A percentile compares a stretch with the other conserved stretches of the same genome.
Conservation (phyloP, 2,113 vertebrate species). For the Myiagra hebetior region DNA sequence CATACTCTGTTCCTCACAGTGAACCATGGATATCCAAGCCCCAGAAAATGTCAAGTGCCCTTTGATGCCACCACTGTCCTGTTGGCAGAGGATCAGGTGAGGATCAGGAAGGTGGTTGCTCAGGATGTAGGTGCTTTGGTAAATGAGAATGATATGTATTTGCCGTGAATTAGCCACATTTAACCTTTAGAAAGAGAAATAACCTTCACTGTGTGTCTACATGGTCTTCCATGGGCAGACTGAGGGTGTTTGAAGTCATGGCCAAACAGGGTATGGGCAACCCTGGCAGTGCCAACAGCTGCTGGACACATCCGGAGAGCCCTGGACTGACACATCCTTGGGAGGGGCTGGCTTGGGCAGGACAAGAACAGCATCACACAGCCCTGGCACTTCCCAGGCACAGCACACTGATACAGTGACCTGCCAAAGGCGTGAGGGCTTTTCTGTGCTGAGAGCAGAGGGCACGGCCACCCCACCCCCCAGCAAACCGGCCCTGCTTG, state of each 20-base stretch:
- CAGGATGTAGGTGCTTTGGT: neutral
- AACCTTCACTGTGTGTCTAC: neutral
- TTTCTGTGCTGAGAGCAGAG: neutral
- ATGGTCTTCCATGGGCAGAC: neutral
- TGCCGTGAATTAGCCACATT: neutral
- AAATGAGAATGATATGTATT: neutral
- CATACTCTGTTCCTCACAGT: neutral
- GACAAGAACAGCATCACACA: neutral
- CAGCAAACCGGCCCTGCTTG: neutral
- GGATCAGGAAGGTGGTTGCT: neutral
- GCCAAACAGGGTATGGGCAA: neutral
- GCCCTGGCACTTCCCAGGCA: neutral
- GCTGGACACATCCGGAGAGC: neutral
- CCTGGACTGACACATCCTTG: neutral
- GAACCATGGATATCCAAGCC: neutral
- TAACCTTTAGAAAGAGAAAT: neutral
- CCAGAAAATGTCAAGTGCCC: neutral
- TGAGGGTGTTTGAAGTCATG: accelerated
- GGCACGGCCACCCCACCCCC: accelerated
- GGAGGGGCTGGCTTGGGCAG: neutral
- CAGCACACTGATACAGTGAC: accelerated
- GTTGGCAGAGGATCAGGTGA: neutral
- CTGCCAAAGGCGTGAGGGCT: neutral
- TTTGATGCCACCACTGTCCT: neutral
- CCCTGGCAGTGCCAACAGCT: neutral